Conservation (phyloP, 1,140 invertebrate genomes). For the Drosophila arizonae region DNA sequence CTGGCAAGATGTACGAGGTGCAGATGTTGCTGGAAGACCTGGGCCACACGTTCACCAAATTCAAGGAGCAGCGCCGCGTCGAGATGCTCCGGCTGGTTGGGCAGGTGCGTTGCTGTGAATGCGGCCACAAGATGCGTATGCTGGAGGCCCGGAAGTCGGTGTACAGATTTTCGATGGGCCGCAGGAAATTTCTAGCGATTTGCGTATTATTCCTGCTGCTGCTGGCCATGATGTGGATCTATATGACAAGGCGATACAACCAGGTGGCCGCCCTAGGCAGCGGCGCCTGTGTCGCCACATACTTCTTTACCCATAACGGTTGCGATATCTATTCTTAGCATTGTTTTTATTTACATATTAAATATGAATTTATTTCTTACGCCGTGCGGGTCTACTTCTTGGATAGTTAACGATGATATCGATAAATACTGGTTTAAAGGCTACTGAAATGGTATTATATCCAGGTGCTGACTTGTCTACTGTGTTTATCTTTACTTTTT, state of each 20-base stretch:
- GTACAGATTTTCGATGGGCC: background rate
- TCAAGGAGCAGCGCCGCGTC: background rate
- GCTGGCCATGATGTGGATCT: constrained; percentile 9
- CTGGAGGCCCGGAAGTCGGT: background rate
- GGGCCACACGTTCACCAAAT: constrained; percentile 30
- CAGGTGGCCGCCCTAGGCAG: constrained; percentile 26
- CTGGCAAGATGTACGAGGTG: constrained; percentile 39
- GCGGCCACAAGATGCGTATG: constrained; percentile 37
- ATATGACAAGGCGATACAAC: constrained; percentile 35
- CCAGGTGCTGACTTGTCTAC: too few species aligned
- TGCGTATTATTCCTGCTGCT: constrained; percentile 25
- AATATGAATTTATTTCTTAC: too few species aligned
- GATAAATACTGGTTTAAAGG: too few species aligned
- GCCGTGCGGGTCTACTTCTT: too few species aligned
- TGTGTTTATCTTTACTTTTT: too few species aligned
- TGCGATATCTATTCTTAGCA: constrained; percentile 43
- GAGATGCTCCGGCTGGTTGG: constrained; percentile 36
- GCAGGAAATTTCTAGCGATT: background rate
- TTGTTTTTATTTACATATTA: background rate
- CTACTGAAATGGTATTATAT: too few species aligned
- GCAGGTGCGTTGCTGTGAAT: constrained; percentile 52
- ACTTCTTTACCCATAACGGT: constrained; percentile 43
- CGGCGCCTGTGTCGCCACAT: constrained; percentile 37
- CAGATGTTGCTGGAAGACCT: constrained; percentile 37
- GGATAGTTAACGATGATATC: too few species aligned